Evolutionary conservation across 2,888 invertebrate genomes (phyloP).

Genomic region (Gastracanthus pulcherrimus): DNA sequence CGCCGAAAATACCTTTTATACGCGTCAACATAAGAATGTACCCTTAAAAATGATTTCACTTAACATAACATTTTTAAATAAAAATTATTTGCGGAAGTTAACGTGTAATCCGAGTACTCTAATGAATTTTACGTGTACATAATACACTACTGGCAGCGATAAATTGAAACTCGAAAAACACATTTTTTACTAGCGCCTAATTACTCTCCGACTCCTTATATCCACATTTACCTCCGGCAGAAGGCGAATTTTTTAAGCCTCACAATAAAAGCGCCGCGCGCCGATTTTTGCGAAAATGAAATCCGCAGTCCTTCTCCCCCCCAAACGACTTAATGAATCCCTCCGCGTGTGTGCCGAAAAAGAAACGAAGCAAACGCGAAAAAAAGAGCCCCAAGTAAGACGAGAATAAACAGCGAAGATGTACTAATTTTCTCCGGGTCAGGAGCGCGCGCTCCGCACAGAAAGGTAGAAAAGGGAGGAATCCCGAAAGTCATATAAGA

Average conservation of each 20-base stretch:
- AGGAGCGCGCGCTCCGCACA: not conserved
- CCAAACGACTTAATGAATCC: constrained; percentile 48
- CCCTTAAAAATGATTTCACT: too few relatives aligned
- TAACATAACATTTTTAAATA: too few relatives aligned
- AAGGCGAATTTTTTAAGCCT: constrained; percentile 14
- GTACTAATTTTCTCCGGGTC: constrained; percentile 52
- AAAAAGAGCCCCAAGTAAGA: not conserved
- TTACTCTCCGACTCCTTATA: not conserved
- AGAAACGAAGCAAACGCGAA: too few relatives aligned
- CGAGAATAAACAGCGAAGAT: constrained; percentile 42
- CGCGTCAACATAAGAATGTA: too few relatives aligned
- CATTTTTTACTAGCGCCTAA: too few relatives aligned
- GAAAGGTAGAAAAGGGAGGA: constrained; percentile 4
- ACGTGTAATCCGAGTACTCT: too few relatives aligned
- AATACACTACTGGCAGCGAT: too few relatives aligned
- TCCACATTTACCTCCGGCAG: not conserved
- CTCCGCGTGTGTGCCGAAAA: not conserved
- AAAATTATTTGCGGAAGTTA: too few relatives aligned
- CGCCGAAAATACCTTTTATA: too few relatives aligned
- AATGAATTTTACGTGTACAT: too few relatives aligned
- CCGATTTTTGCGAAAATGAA: constrained; percentile 44
- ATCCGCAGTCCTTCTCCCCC: constrained; percentile 9
- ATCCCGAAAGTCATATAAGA: constrained; percentile 40
- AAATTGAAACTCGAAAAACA: too few relatives aligned
- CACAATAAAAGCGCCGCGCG: constrained; percentile 14